Conservation (phyloP, 2,888 invertebrate genomes). For the Pollenia labialis region DNA sequence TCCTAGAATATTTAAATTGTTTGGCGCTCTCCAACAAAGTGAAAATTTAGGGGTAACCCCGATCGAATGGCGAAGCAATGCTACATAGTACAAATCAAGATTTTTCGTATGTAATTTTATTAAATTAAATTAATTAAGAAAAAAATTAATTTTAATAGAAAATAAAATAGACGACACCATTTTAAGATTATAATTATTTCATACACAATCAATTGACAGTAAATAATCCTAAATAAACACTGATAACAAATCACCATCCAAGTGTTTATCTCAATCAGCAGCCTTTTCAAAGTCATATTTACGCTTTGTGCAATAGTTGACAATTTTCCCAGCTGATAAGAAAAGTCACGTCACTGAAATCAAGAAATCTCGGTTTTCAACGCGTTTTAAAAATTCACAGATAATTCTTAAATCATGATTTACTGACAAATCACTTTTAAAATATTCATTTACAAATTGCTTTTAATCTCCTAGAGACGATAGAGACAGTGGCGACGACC, state of each 20-base stretch:
- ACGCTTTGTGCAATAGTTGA: constrained; percentile 2
- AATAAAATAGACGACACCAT: no score
- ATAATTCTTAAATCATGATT: background rate
- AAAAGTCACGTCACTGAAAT: background rate
- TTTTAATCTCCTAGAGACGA: constrained; percentile 6
- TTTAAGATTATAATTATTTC: background rate
- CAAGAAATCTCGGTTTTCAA: constrained; percentile 3
- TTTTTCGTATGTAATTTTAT: no score
- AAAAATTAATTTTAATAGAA: no score
- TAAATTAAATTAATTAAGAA: no score
- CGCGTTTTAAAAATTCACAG: background rate
- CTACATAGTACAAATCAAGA: no score
- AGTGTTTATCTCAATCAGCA: background rate
- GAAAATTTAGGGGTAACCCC: no score
- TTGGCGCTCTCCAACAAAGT: no score
- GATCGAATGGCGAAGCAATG: no score
- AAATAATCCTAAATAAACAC: constrained; percentile 1
- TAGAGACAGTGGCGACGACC: background rate
- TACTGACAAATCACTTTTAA: constrained; percentile 30
- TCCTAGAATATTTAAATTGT: no score
- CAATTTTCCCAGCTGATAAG: constrained; percentile 22
- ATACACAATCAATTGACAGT: background rate
- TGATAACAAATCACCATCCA: background rate
- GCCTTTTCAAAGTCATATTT: constrained; percentile 34
- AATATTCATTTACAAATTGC: constrained; percentile 33